Base-by-base conservation (phyloP, 2,888 invertebrate species). In the Vanessa cardui region DNA sequence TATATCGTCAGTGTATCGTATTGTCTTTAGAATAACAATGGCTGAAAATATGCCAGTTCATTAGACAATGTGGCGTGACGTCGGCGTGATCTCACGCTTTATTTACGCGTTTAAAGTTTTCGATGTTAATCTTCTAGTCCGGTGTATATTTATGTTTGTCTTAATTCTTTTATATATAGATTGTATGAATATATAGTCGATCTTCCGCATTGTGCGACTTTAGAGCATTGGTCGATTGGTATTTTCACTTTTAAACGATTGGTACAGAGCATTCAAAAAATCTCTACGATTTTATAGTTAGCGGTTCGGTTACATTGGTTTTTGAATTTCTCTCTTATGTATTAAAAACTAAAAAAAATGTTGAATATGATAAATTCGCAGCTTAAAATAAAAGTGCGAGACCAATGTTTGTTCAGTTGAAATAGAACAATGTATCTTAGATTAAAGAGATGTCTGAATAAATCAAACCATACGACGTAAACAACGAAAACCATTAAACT, bases 41-140 rank as follows among this genome's bases (percentile, higher is more conserved):
- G 70, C 62, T 50, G 39, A 45, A 62, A 68, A 70, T 65, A 59
- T 63, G 68, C 65, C 65, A 58, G 62, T 60, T 64, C 46, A 62
- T 65, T 65, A 59, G 68, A 68, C 62, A 68, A 59, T 62, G 62
- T 70, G 65, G 63, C 54, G 63, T 20, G 47, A 62, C 62, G 21
- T 58, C 39, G 56, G 26, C 66, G 76, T 80, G 79, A 80, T 77
- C 78, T 81, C 80, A 82, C 76, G 73, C 72, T 77, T 73, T 77
- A 76, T 79, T 78, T 77, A 74, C 75, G 76, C 74, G 44, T 59
- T 52, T 5, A 72, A 74, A 72, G 65, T 70, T 72, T 66, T 69
- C 70, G 73, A 72, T 72, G 68, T 66, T 66, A 62, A 62, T 44
- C 58, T 31, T 64, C 46, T 50, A 20, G 26, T 49, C 21, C 26